Evolutionary conservation across 2,797 vertebrate species (phyloP).

Genomic region (Pachyuromys duprasi): DNA sequence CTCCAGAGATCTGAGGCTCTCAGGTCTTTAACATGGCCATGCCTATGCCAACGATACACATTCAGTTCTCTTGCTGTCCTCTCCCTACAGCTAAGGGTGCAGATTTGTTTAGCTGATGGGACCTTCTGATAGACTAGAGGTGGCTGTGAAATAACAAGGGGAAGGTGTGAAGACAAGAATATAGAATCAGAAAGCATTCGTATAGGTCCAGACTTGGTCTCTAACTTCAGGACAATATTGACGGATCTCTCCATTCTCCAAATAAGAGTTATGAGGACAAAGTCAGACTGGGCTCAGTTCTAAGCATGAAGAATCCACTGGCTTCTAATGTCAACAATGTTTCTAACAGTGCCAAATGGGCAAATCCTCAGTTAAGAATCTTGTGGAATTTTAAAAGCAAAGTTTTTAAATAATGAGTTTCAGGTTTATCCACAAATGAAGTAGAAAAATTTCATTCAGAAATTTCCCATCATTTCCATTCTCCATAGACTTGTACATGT

Average conservation of each 20-base stretch:
- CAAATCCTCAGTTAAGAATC: neutral
- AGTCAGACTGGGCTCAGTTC: neutral
- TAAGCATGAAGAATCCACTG: neutral
- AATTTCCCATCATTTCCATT: neutral
- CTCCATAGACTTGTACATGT: neutral
- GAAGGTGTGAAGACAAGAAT: neutral
- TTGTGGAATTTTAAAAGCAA: neutral
- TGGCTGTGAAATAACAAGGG: neutral
- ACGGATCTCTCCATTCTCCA: neutral
- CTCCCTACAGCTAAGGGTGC: neutral
- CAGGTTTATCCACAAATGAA: conserved; percentile 12
- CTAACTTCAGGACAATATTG: neutral
- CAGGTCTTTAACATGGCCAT: neutral
- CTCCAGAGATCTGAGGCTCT: neutral
- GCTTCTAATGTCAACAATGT: neutral
- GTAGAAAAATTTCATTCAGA: neutral
- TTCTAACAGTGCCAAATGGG: neutral
- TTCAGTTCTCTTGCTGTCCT: neutral
- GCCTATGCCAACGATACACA: neutral
- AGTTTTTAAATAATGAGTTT: neutral
- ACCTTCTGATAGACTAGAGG: too few species aligned
- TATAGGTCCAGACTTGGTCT: neutral
- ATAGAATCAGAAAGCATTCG: neutral
- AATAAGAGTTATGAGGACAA: neutral
- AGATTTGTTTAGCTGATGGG: neutral